These are phyloP conservation scores for Globodera rostochiensis DNA, from an alignment of 1,140 invertebrate species.

Conservation along the genomic window DNA sequence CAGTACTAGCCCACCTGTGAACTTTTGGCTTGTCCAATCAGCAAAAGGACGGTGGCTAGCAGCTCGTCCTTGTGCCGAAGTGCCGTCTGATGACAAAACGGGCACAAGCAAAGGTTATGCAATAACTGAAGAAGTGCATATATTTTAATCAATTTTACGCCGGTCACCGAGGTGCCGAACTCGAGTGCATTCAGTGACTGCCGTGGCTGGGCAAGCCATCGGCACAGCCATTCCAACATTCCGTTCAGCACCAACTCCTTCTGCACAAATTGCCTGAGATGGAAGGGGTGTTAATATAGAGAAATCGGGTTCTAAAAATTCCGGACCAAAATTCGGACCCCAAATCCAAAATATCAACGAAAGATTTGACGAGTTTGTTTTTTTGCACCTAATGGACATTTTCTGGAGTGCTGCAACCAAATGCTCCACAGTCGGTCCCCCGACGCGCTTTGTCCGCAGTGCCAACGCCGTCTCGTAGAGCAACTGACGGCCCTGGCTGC, in stretches of 20 bases:
- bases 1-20: neutral
- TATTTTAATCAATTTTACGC: no score
- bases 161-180: slow-evolving; percentile 46
- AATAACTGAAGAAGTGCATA: neutral
- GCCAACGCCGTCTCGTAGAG: slow-evolving; percentile 55
- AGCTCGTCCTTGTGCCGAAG: slow-evolving; percentile 48
- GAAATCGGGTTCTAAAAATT: no score
- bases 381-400: slow-evolving; percentile 37
- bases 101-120: slow-evolving; percentile 53
- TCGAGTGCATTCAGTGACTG: slow-evolving; percentile 44
- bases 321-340: no score
- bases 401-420: slow-evolving; percentile 54
- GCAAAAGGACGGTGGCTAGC: slow-evolving; percentile 35
- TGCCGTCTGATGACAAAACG: slow-evolving; percentile 51
- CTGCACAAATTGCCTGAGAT: slow-evolving; percentile 35
- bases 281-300: no score
- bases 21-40: slow-evolving; percentile 8
- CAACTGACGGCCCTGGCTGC: slow-evolving; percentile 38
- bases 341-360: no score
- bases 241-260: slow-evolving; percentile 54
- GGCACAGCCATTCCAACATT: slow-evolving; percentile 55
- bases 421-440: slow-evolving; percentile 44
- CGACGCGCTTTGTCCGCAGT: slow-evolving; percentile 45
- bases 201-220: slow-evolving; percentile 29
- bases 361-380: no score